A percentile compares a stretch with the other conserved stretches of the same genome.
Conservation (phyloP, 2,888 invertebrate species). For the Nesidiocoris tenuis region DNA sequence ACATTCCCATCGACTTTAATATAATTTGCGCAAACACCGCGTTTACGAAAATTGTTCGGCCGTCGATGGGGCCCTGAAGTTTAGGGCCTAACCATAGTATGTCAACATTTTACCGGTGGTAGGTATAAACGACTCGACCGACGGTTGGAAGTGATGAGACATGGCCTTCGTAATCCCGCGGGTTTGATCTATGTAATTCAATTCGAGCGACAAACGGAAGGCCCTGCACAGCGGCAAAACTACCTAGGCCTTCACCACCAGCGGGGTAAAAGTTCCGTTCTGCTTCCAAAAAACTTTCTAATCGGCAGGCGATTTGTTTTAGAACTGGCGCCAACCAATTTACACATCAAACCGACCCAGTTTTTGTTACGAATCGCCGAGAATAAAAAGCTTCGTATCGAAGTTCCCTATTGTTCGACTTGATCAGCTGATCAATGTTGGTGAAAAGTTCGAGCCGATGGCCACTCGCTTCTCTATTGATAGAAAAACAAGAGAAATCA, state of each 20-base stretch:
- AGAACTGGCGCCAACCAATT: not conserved
- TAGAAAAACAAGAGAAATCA: too few species aligned
- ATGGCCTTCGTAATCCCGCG: too few species aligned
- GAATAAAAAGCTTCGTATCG: not conserved
- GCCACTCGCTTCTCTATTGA: too few species aligned
- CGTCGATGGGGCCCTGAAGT: too few species aligned
- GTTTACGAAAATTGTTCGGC: too few species aligned
- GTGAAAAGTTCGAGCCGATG: not conserved
- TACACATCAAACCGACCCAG: not conserved
- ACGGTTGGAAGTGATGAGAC: too few species aligned
- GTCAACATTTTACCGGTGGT: too few species aligned
- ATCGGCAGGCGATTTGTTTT: not conserved
- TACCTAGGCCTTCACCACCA: not conserved
- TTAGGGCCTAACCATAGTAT: too few species aligned
- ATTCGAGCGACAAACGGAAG: not conserved
- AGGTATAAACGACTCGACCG: too few species aligned
- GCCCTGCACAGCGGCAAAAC: not conserved
- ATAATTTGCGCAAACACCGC: too few species aligned
- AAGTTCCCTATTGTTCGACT: not conserved
- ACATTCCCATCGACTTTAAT: too few species aligned
- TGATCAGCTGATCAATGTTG: not conserved
- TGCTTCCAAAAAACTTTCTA: not conserved
- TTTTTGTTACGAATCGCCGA: not conserved
- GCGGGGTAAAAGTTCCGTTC: not conserved
- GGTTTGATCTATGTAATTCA: not conserved